Evolutionary conservation across 2,113 vertebrate genomes (phyloP), one percentile per base, ranked within the genome.

Genomic region (Gila orcuttii): DNA sequence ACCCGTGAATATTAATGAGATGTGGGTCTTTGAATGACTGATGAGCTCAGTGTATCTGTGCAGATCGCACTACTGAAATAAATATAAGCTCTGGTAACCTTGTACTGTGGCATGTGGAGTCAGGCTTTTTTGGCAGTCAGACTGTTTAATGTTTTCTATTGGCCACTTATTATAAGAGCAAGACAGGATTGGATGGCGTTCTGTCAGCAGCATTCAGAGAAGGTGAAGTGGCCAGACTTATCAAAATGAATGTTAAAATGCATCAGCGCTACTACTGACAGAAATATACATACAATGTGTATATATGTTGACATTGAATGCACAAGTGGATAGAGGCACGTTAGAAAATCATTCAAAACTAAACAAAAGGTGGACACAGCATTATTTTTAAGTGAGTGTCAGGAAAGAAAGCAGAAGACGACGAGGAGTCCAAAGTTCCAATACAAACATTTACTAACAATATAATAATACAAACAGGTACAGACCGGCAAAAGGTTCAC

Each of bases 11-110:
- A 50, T 13, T 76, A 50, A 76, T 28, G 23, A 45, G 45, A 50
- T 19, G 6, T 17, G 45, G 1, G 73, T 52, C 42, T 75, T 75
- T 75, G 71, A 75, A n/a, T 75, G 71, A 75, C 71, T 47, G 45
- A 76, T 25, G 13, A 76, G 42, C 45, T 75, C 45, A 50, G 45
- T 25, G 23, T 6, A 39, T 17, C 71, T 25, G n/a, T 11, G 6
- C 71, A 50, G 73, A 75, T 28, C 42, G 47, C 73, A 50, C 45
- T 76, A 31, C 19, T 76, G 12, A 76, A 76, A 52, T 76, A 52
- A 73, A 76, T 52, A 52, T 76, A 52, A 76, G 73, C 45, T 75
- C 73, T 28, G 39, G 50, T 52, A 76, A 52, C 73, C 73, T 76
- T 76, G 73, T 7, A 17, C 73, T 28, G 42, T 50, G 25, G n/a